Evolutionary conservation across 2,797 vertebrate species (phyloP).

Genomic region (Sparus aurata): DNA sequence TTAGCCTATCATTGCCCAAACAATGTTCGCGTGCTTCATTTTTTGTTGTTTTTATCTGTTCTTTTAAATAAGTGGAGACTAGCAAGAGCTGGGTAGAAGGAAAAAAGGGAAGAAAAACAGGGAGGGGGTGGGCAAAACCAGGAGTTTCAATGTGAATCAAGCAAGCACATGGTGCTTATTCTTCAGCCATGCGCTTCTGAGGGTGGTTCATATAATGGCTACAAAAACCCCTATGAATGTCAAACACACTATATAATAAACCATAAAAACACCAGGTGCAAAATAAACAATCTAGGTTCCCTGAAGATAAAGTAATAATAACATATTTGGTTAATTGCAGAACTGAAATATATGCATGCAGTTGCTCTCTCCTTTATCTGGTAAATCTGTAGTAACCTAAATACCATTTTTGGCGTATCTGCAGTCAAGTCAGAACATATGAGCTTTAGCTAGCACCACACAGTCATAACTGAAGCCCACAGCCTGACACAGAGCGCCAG

Average conservation of each 20-base stretch:
- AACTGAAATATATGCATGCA: conserved; percentile 11
- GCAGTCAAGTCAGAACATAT: conserved; percentile 22
- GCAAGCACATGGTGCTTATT: conserved; percentile 65
- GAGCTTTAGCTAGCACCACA: conserved; percentile 73
- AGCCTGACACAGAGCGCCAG: conserved; percentile 60
- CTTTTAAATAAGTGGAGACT: conserved; percentile 30
- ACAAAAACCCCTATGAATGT: conserved; percentile 14
- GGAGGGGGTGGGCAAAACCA: conserved; percentile 56
- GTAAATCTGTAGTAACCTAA: conserved; percentile 7
- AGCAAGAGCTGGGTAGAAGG: conserved; percentile 66
- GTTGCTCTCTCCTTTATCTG: neutral
- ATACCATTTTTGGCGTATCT: conserved; percentile 12
- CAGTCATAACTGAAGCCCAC: conserved; percentile 58
- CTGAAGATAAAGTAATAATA: neutral
- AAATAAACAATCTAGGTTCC: neutral
- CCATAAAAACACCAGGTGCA: neutral
- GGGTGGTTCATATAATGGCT: conserved; percentile 29
- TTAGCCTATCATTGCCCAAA: conserved; percentile 39
- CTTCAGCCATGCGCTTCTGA: conserved; percentile 53
- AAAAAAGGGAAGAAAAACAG: conserved; percentile 74
- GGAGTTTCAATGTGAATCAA: conserved; percentile 65
- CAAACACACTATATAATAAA: neutral
- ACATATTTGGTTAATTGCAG: conserved; percentile 8
- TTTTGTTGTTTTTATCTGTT: neutral
- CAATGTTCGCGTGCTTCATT: conserved; percentile 50